Conservation (phyloP, 2,113 vertebrate species). For the mouse (Mus musculus) region GRCm39 chr3:60115501-60116000, state of each 20-base stretch:
- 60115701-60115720: slow-evolving; percentile 29
- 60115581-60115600: neutral
- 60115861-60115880: slow-evolving; percentile 72
- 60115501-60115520: neutral
- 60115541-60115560: neutral
- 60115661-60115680: slow-evolving; percentile 21
- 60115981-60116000: slow-evolving; percentile 64
- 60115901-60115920: slow-evolving; percentile 58
- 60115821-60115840: slow-evolving; percentile 30
- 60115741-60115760: neutral
- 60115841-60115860: slow-evolving; percentile 54
- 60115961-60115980: slow-evolving; percentile 59
- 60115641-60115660: neutral
- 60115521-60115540: neutral
- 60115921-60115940: slow-evolving; percentile 65
- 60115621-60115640: slow-evolving; percentile 5
- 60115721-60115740: neutral
- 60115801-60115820: slow-evolving; percentile 8
- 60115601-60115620: neutral
- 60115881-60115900: slow-evolving; percentile 63
- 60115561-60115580: neutral
- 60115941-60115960: slow-evolving; percentile 58
- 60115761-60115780: slow-evolving; percentile 52
- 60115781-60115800: slow-evolving; percentile 47
- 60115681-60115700: neutral